Percentiles rank a stretch among this genome's conserved stretches.
These are phyloP conservation scores for Athene noctua DNA, from an alignment of 2,113 vertebrate species.

Conservation along the genomic window DNA sequence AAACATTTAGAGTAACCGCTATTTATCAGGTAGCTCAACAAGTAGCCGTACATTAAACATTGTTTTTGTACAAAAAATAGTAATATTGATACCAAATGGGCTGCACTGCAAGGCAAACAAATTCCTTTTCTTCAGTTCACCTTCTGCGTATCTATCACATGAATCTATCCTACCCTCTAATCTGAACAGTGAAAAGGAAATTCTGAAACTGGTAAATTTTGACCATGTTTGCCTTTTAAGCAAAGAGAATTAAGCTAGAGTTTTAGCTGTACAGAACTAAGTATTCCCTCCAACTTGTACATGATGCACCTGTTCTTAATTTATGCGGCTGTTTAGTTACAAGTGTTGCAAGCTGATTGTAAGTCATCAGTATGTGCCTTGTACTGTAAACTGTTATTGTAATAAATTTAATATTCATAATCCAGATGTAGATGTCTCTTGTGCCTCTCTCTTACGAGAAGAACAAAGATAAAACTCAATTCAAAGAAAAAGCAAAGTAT, in stretches of 20 bases:
- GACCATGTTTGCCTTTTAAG: slow-evolving; percentile 44
- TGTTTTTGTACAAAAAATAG: not conserved
- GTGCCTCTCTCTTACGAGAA: slow-evolving; percentile 6
- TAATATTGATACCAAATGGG: not conserved
- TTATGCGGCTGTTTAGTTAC: slow-evolving; percentile 68
- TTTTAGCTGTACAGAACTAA: slow-evolving; percentile 68
- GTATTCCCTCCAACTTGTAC: slow-evolving; percentile 49
- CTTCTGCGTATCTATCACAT: not conserved
- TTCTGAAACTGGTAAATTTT: not conserved
- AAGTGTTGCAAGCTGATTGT: slow-evolving; percentile 70
- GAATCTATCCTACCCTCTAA: not conserved
- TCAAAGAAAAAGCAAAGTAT: not conserved
- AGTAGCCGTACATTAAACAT: not conserved
- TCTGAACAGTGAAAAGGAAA: slow-evolving; percentile 1
- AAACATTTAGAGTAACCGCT: not conserved
- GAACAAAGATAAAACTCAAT: not conserved
- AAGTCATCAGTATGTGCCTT: slow-evolving; percentile 73
- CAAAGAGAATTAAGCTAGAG: slow-evolving; percentile 55
- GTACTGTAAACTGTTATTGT: slow-evolving; percentile 70
- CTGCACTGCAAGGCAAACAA: not conserved
- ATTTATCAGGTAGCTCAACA: not conserved
- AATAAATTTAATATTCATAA: slow-evolving; percentile 71
- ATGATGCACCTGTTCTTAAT: slow-evolving; percentile 65
- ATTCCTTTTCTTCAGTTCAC: not conserved
- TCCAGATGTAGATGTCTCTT: not conserved